Base-by-base conservation (phyloP, 2,888 invertebrate genomes). In the Uloborus plumipes region DNA sequence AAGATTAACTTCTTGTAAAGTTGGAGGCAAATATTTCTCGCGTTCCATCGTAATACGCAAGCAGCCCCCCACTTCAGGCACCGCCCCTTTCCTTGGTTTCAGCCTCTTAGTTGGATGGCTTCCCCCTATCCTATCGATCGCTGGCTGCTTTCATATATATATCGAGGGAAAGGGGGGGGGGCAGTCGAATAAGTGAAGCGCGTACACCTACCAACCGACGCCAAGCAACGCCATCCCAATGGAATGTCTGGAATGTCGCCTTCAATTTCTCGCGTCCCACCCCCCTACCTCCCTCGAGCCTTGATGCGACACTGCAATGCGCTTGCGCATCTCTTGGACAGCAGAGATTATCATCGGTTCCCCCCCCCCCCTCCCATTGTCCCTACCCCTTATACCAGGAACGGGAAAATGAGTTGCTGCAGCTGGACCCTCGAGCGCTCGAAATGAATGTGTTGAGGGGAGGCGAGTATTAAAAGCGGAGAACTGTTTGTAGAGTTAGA, bases 231-330 rank as follows among this genome's bases (percentile, higher is more conserved):
- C 77, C 83, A 76, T 83, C 83, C 77, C 76, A 77, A 61, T 73
- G 83, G 83, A 83, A 83, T 83, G 83, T 69, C 67, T 69, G 83
- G 83, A 83, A 83, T 83, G 83, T 74, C 74, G 69, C 64, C 69
- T 72, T 70, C 80, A 67, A 73, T 80, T 73, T 67, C 73, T 62
- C 59, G 47, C 75, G 22, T 65, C 51, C 59, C 58, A 53, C 53
- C 55, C 58, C 55, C 55, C 22, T n/a, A n/a, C 22, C 51, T 47
- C 22, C 39, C 51, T 18, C 55, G 20, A 55, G 20, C 55, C n/a
- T 50, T 66, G 50, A 50, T 66, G 53, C 39, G 59, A 49, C 59
- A 51, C 67, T 49, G 61, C 75, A 66, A 61, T 74, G 74, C 74
- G 74, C 80, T 31, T 81, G 74, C 80, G 70, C 74, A 39, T 47